Evolutionary conservation across 2,797 vertebrate genomes (phyloP), one percentile per base, ranked within the genome.

Genomic region (Betta splendens): DNA sequence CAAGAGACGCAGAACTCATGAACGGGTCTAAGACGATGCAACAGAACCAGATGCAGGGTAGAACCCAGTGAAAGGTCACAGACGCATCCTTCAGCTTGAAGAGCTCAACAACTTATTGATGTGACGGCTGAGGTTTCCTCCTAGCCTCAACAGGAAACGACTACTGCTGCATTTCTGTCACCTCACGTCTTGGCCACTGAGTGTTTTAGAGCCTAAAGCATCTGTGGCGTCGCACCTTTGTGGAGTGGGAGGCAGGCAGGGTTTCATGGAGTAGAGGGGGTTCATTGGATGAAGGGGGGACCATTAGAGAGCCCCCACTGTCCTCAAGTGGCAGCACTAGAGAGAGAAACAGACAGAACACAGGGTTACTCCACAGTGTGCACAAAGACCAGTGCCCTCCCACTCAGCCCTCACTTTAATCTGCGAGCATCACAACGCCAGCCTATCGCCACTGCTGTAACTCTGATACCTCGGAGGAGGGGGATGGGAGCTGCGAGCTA

Each of bases 231-330:
- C 42, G 43, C 82, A 87, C 87, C 87, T 87, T 68, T 88, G 87
- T 65, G 82, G 82, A 78, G 69, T 86, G 77, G 75, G 80, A 77
- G 80, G 81, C 62, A 84, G 84, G 72, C 77, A 83, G 65, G 81
- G 77, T 87, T 88, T 87, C 84, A 87, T 87, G 75, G 85, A 89
- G 85, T 85, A 84, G 66, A 83, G 72, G 59, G 74, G 82, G 85
- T 87, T 87, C 85, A 87, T 89, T 67, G 70, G 80, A 85, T 83
- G 78, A 82, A 86, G 42, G 63, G 67, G 82, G 82, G 79, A 81
- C 84, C 84, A 88, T 88, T 29, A 68, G 56, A 74, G 75, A 80
- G 74, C 84, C 86, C 85, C 85, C 81, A 69, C 81, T 69, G 69
- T 85, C 72, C 52, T 83, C 40, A 64, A 73, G 73, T 72, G 51